Percentiles rank a stretch among this genome's conserved stretches.
Conservation (phyloP, 1,140 invertebrate species). For the Cardiocondyla obscurior region DNA sequence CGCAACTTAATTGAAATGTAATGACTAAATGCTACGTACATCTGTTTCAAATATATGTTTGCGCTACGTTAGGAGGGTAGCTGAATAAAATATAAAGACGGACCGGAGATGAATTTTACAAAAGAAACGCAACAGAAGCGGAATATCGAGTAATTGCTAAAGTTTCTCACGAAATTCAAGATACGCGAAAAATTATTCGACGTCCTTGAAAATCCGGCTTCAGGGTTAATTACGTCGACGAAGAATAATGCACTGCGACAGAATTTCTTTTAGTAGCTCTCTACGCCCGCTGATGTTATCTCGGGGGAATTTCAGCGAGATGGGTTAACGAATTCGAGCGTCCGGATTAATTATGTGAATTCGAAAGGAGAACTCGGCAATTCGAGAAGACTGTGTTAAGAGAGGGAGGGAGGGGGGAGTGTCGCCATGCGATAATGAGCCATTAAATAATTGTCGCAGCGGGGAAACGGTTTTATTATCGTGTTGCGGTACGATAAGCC, state of each 20-base stretch:
- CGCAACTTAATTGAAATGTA: not conserved
- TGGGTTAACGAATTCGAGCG: slow-evolving; percentile 62
- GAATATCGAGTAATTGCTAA: not conserved
- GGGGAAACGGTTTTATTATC: slow-evolving; percentile 69
- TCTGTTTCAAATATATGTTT: not conserved
- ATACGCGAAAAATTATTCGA: not conserved
- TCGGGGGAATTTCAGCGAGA: slow-evolving; percentile 9
- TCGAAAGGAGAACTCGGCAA: slow-evolving; percentile 14
- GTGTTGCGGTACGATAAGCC: slow-evolving; percentile 58
- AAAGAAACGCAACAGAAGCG: not conserved
- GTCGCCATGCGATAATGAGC: slow-evolving; percentile 70
- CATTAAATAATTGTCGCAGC: slow-evolving; percentile 72
- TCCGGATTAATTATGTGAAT: slow-evolving; percentile 67
- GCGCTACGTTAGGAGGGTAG: not conserved
- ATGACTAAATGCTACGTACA: not conserved
- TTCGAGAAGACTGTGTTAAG: not conserved
- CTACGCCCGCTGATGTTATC: slow-evolving; percentile 54
- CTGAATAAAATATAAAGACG: not conserved
- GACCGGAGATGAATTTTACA: not conserved
- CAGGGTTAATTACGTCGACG: slow-evolving; percentile 54
- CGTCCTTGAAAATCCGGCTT: slow-evolving; percentile 8
- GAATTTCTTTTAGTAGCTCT: slow-evolving; percentile 48
- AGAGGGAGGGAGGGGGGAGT: slow-evolving; percentile 46
- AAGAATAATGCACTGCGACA: slow-evolving; percentile 51
- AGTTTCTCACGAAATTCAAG: slow-evolving; percentile 22